Conservation (phyloP, 2,888 invertebrate genomes). For the Ariolimax columbianus region DNA sequence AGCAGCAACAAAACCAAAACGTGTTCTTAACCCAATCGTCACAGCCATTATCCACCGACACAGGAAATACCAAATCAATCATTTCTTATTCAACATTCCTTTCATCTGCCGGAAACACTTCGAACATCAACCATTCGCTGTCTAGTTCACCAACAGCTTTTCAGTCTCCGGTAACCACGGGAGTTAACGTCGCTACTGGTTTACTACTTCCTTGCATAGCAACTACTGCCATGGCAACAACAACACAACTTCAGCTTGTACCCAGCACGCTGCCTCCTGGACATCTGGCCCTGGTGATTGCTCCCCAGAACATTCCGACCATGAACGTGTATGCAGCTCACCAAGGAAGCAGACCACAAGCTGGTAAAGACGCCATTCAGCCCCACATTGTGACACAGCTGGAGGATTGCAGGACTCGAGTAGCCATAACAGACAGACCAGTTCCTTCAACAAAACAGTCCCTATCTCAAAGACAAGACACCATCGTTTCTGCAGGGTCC, state of each 20-base stretch:
- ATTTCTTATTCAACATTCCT: conserved; percentile 6
- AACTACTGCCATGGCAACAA: conserved; percentile 19
- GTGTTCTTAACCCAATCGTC: not conserved
- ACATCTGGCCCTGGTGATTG: conserved; percentile 37
- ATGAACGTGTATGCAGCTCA: conserved; percentile 29
- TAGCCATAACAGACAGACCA: not conserved
- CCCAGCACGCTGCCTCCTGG: conserved; percentile 38
- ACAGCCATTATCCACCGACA: conserved; percentile 10
- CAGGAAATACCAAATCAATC: conserved; percentile 19
- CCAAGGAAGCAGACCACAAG: not conserved
- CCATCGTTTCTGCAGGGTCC: not conserved
- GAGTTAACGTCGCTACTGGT: not conserved
- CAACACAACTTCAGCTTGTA: conserved; percentile 37
- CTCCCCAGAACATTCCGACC: conserved; percentile 24
- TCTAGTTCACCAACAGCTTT: conserved; percentile 41
- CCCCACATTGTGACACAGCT: not conserved
- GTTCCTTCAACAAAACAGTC: not conserved
- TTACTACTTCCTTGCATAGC: conserved; percentile 36
- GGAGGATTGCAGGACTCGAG: conserved; percentile 2
- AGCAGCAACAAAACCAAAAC: conserved; percentile 4
- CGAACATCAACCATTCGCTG: not conserved
- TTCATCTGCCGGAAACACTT: not conserved
- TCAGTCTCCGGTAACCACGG: conserved; percentile 18
- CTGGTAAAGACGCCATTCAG: not conserved
- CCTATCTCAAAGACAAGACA: not conserved